phyloP scores from a whole-genome alignment of 2,797 vertebrate genomes.

The Mus caroli region DNA sequence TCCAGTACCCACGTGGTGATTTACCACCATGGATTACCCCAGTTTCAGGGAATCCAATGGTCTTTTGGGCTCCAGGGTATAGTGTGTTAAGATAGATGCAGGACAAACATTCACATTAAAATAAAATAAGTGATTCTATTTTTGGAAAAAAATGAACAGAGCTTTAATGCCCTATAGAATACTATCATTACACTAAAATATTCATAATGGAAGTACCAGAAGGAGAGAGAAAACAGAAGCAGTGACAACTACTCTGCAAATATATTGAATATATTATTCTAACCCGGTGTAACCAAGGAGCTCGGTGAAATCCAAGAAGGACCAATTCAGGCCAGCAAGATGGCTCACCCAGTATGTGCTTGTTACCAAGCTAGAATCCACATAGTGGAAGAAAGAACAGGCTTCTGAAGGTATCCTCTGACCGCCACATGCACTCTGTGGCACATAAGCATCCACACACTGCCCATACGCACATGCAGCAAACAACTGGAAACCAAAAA shows the following conservation, averaged over 20 bases:
- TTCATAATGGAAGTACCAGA: not conserved
- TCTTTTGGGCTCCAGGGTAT: not conserved
- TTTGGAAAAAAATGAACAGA: not conserved
- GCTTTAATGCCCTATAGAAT: not conserved
- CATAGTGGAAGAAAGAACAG: not conserved
- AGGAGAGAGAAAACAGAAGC: not conserved
- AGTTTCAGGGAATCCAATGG: not conserved
- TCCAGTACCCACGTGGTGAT: not conserved
- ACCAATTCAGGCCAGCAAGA: not conserved
- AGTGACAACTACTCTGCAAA: constrained; percentile 2
- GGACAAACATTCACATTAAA: not conserved
- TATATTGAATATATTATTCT: not conserved
- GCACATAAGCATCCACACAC: not conserved
- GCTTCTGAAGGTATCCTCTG: not conserved
- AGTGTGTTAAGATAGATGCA: not conserved
- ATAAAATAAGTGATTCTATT: not conserved
- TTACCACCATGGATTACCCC: not conserved
- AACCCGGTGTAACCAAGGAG: not conserved
- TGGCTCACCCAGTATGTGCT: not conserved
- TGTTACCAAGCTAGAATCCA: not conserved
- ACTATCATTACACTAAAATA: not conserved
- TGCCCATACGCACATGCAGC: not conserved
- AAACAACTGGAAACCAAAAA: not conserved
- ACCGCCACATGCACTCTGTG: not conserved
- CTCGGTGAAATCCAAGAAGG: not conserved